These are phyloP conservation scores for Chydorus sphaericus DNA, from an alignment of 2,888 invertebrate genomes.

Conservation along the genomic window DNA sequence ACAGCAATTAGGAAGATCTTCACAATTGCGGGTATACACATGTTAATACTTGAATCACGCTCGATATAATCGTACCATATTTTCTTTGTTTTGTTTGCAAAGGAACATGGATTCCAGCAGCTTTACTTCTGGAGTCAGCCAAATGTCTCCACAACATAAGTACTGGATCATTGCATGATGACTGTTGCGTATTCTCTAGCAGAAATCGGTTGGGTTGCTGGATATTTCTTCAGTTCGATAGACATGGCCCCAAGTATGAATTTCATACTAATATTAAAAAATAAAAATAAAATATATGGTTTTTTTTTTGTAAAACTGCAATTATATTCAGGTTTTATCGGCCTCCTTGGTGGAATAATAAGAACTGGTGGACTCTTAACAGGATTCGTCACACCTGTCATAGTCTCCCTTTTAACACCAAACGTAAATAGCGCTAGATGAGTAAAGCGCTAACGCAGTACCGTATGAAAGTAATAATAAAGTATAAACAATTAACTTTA, in stretches of 20 bases:
- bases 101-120: too few species aligned
- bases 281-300: background rate
- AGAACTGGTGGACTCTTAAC: too few species aligned
- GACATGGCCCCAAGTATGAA: slow-evolving; percentile 30
- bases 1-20: background rate
- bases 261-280: background rate
- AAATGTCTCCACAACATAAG: background rate
- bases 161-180: background rate
- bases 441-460: too few species aligned
- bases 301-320: background rate
- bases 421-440: too few species aligned
- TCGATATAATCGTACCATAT: background rate
- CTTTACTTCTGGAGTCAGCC: background rate
- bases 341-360: too few species aligned
- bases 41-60: background rate
- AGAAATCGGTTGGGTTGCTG: slow-evolving; percentile 22
- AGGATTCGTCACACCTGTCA: too few species aligned
- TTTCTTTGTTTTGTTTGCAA: too few species aligned
- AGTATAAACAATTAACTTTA: too few species aligned
- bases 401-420: too few species aligned
- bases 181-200: background rate
- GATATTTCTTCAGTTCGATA: slow-evolving; percentile 32
- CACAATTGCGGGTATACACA: background rate
- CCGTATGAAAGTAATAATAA: too few species aligned
- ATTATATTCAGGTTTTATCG: background rate